phyloP scores from a whole-genome alignment of 2,113 vertebrate genomes.

The Ptilorrhoa leucosticta region DNA sequence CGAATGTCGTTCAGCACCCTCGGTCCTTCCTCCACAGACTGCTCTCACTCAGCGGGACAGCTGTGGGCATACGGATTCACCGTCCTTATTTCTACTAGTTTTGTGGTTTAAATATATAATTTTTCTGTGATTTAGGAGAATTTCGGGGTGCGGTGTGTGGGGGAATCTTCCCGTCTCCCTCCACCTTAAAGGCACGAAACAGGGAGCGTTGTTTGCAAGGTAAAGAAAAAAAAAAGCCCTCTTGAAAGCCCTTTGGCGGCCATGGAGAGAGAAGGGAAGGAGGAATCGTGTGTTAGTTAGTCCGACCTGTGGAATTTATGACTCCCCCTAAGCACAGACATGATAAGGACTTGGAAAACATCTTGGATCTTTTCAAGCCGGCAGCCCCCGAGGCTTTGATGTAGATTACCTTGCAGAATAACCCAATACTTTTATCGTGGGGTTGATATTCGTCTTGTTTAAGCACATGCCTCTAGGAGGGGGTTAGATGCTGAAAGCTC shows the following conservation, averaged over 20 bases:
- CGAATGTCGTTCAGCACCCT: rapidly evolving
- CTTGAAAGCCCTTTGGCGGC: constrained; percentile 34
- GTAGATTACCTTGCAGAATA: constrained; percentile 66
- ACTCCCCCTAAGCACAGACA: constrained; percentile 72
- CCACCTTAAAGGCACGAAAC: not conserved
- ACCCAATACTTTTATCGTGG: constrained; percentile 66
- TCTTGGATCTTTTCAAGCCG: constrained; percentile 75
- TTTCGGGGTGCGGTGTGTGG: rapidly evolving
- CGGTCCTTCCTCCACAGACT: not conserved
- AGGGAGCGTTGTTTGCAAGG: constrained; percentile 11
- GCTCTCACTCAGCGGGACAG: not conserved
- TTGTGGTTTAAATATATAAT: not conserved
- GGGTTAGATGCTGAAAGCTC: not conserved
- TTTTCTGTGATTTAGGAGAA: not conserved
- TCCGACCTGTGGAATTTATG: constrained; percentile 77
- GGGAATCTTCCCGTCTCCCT: not conserved
- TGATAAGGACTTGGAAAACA: constrained; percentile 76
- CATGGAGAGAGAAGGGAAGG: constrained; percentile 20
- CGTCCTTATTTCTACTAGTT: not conserved
- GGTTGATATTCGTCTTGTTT: constrained; percentile 48
- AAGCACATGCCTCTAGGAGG: constrained; percentile 50
- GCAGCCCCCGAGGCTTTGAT: constrained; percentile 75
- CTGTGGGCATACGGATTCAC: not conserved
- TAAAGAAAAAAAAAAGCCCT: not conserved
- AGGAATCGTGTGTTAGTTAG: constrained; percentile 49